Evolutionary conservation across 2,888 invertebrate genomes (phyloP).

Genomic region (Deilephila elpenor): DNA sequence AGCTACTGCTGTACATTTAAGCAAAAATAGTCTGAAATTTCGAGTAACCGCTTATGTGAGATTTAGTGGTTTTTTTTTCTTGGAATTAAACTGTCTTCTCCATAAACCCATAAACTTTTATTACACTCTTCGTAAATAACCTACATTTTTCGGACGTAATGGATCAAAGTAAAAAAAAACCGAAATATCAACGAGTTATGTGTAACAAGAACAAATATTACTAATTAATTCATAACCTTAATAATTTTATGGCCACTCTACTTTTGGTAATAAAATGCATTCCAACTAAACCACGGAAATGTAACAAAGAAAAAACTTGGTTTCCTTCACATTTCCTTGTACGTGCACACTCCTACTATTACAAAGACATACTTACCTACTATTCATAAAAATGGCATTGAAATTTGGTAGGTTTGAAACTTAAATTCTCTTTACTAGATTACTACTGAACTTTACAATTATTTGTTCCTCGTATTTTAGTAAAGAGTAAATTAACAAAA

Average conservation of each 20-base stretch:
- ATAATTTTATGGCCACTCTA: background rate
- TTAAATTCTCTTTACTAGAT: no score
- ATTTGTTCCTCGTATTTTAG: no score
- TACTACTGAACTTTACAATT: no score
- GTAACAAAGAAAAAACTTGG: conserved; percentile 22
- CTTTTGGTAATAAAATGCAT: conserved; percentile 16
- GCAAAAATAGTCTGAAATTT: no score
- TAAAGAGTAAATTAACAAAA: no score
- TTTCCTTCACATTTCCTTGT: conserved; percentile 10
- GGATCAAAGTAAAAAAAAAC: no score
- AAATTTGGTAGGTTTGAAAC: background rate
- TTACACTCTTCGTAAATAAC: no score
- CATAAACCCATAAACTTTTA: no score
- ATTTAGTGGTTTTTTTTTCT: no score
- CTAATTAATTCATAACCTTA: conserved; percentile 8
- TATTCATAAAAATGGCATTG: background rate
- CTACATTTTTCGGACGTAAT: no score
- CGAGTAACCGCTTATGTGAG: no score
- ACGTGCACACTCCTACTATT: background rate
- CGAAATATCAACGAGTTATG: background rate
- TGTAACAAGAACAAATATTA: background rate
- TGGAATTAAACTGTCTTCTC: no score
- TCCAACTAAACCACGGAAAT: background rate
- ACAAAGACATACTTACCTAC: background rate
- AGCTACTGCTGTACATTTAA: background rate